Evolutionary conservation across 2,797 vertebrate species (phyloP), one percentile per base, ranked within the genome.

Genomic region (Mormyrus hasselquistii): DNA sequence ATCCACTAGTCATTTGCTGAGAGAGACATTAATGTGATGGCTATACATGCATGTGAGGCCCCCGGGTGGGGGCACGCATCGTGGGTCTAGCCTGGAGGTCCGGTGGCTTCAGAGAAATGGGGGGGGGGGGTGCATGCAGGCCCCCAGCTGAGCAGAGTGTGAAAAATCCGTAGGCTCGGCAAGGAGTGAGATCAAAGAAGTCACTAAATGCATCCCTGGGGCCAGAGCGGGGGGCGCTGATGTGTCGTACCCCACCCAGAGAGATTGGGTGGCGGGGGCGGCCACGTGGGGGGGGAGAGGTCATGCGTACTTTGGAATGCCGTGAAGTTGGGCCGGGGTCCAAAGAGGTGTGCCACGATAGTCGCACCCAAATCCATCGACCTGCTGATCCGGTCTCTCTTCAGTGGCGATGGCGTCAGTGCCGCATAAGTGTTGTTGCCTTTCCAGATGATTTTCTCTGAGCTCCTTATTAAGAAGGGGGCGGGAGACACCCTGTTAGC

Each of bases 101-200:
- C 73, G 0, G 73, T 38, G 38, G 38, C 38, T 79, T 79, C 34
- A 3, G 34, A 19, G 25, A 69, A 69, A 34, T 3, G 25, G 25
- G 25, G 62, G 1, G 3, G 34, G 69, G 29, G 38, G 73, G 4
- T 10, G 5, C 5, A 79, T 44, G 12, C 73, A 93, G 90, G 91
- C 91, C 95, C 22, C 94, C 94, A 94, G 93, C 91, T 95, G 94
- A 95, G 94, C 50, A 94, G 95, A 94, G 93, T 90, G 94, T 93
- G 92, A 87, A 90, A 87, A 94, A 95, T 90, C 93, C 92, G 91
- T 89, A 93, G 88, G 90, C 91, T 92, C 90, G 82, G 29, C 65
- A 34, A 69, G 65, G 10, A 69, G 25, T 4, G 92, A 90, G 93
- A 94, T 94, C 90, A 92, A 91, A 92, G 86, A 91, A 89, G 89